Evolutionary conservation across 1,140 invertebrate species (phyloP).

Genomic region (Pachypeltis micranthus): DNA sequence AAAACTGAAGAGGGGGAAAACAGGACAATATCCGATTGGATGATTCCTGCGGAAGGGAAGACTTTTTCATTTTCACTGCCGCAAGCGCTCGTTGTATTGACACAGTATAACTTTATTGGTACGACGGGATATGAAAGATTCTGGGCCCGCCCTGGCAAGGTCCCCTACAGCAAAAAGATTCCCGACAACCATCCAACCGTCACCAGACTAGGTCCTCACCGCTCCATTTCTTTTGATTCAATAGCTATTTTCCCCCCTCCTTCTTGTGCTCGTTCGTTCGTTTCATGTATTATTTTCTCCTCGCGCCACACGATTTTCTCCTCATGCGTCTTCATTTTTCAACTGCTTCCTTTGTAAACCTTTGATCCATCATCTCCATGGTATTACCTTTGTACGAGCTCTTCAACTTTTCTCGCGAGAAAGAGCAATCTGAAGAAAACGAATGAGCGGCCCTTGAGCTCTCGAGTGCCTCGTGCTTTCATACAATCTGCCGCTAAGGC

Average conservation of each 20-base stretch:
- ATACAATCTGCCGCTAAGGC: no score
- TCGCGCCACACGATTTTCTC: not conserved
- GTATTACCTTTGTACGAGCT: no score
- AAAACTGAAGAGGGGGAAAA: not conserved
- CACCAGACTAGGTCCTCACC: no score
- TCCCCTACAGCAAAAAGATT: not conserved
- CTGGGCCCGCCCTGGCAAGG: not conserved
- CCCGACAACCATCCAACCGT: not conserved
- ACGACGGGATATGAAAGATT: not conserved
- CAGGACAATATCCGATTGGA: no score
- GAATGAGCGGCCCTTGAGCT: no score
- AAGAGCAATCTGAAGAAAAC: no score
- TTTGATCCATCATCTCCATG: no score
- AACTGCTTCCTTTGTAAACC: no score
- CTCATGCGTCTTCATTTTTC: not conserved
- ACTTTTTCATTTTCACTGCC: conserved; percentile 1
- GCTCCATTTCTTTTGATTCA: not conserved
- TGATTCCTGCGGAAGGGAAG: not conserved
- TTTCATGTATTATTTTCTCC: not conserved
- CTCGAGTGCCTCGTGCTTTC: no score
- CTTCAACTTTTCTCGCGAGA: no score
- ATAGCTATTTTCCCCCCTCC: not conserved
- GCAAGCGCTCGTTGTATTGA: not conserved
- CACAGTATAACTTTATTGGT: not conserved
- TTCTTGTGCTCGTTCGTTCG: not conserved